Evolutionary conservation across 2,113 vertebrate genomes (phyloP), one percentile per base, ranked within the genome.

Genomic region (Trochalopteron elliotii): DNA sequence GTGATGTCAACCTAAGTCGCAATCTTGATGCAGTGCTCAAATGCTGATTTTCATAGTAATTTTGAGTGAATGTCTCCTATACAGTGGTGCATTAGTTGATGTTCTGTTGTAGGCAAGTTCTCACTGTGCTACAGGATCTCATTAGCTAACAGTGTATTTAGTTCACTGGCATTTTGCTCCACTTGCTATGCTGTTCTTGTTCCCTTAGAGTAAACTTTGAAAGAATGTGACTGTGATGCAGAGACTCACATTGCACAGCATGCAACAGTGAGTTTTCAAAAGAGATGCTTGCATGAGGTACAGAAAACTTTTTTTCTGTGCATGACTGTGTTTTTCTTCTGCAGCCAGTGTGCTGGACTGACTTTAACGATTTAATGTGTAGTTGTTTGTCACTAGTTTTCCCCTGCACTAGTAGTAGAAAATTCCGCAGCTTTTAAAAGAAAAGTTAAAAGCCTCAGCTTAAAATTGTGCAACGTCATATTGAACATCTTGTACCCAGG

Each of bases 111-210:
- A 22, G 33, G 13, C 22, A 49, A 60, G 39, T 52, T 67, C 42
- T 78, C 37, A 3, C 47, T 71, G 45, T 85, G 50, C 61, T 88
- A 8, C 33, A 49, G 89, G 31, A 86, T 20, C 50, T 83, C 61
- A 33, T 94, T 91, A 83, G 47, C 69, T 84, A 89, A 56, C 68
- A 60, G 65, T n/a, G 70, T 56, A 8, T 76, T 90, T 88, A 52
- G 83, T 64, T 83, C 63, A 45, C 55, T 71, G 96, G 93, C 68
- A 55, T 75, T 94, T 90, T 95, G 24, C n/a, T 93, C 85, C 79
- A 86, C 92, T 94, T 96, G 80, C 69, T 95, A 92, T 93, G 93
- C 91, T 82, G 94, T 23, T 94, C 90, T 77, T 93, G 85, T 93
- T 88, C 52, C 35, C 47, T 39, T 85, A 76, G 70, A 94, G 87